Percentiles rank a stretch among this genome's conserved stretches.
phyloP scores from a whole-genome alignment of 2,113 vertebrate genomes.

The Cyrtonyx montezumae region DNA sequence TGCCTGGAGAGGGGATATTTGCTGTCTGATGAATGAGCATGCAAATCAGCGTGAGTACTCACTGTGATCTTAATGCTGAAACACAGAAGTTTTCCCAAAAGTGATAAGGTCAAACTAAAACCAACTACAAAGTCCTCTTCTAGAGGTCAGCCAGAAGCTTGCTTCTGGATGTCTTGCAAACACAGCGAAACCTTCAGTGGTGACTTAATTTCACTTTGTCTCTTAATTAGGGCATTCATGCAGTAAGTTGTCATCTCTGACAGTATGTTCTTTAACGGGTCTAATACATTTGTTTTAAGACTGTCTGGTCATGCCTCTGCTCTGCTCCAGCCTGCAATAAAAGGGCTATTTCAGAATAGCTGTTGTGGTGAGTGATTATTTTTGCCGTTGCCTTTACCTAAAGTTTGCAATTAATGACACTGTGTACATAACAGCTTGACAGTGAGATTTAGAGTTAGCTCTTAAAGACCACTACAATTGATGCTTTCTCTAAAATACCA shows the following conservation, averaged over 20 bases:
- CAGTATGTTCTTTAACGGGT: background rate
- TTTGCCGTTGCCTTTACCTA: background rate
- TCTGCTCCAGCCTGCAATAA: background rate
- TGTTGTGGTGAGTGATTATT: background rate
- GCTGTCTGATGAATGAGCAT: conserved; percentile 8
- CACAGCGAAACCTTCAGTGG: background rate
- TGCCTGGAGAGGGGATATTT: background rate
- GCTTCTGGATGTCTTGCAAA: background rate
- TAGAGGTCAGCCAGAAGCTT: background rate
- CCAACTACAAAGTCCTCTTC: background rate
- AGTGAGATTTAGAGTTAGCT: background rate
- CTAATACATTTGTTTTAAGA: background rate
- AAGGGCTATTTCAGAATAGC: background rate
- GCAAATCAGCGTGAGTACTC: background rate
- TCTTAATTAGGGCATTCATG: background rate
- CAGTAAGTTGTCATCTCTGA: background rate
- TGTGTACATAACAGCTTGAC: background rate
- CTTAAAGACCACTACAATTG: background rate
- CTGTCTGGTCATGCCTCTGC: background rate
- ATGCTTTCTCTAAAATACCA: background rate
- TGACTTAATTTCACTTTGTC: background rate
- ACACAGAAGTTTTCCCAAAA: background rate
- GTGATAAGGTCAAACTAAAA: background rate
- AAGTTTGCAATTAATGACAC: background rate
- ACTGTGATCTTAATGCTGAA: background rate